Evolutionary conservation across 2,888 invertebrate species (phyloP), one percentile per base, ranked within the genome.

Genomic region (Phengaris arion): DNA sequence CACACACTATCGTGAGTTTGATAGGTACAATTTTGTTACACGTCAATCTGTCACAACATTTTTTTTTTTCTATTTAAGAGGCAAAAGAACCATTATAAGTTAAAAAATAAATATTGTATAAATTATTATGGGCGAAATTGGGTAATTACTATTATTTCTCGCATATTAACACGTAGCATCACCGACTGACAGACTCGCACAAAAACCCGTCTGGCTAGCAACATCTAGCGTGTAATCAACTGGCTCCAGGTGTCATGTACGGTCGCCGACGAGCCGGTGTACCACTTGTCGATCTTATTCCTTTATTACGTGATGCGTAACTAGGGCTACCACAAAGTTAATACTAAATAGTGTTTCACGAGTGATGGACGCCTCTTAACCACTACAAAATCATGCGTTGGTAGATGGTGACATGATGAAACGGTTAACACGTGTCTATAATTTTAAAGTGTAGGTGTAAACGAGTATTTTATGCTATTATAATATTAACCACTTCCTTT

Each of bases 171-270:
- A 64, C 35, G 22, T 59, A 15, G 22, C 59, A 45, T 64, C 64
- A 35, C 64, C 64, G 35, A 52, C 10, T 64, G 35, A 35, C 64
- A 64, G 64, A 64, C 35, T 6, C 5, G 6, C 45, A 64, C 64
- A 64, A 64, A 64, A 45, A 64, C 35, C 35, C 64, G 64, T 64
- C 64, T 72, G 72, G 72, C 51, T 10, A 13, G 35, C 72, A 72
- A 72, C 35, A 72, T 72, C 72, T 72, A 72, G 64, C 64, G 64
- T 64, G 64, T 45, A 64, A 64, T 64, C 35, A 64, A 64, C 64
- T 64, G 64, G 45, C 64, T 64, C 64, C 64, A 52, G 52, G 52
- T 52, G 52, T 12, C 52, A 10, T 52, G 52, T 52, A 52, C 52
- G 52, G 52, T 12, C 52, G 52, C 9, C 52, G 12, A 8, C 52